Base-by-base conservation (phyloP, 2,797 vertebrate species). In the Anisognathus igniventris region DNA sequence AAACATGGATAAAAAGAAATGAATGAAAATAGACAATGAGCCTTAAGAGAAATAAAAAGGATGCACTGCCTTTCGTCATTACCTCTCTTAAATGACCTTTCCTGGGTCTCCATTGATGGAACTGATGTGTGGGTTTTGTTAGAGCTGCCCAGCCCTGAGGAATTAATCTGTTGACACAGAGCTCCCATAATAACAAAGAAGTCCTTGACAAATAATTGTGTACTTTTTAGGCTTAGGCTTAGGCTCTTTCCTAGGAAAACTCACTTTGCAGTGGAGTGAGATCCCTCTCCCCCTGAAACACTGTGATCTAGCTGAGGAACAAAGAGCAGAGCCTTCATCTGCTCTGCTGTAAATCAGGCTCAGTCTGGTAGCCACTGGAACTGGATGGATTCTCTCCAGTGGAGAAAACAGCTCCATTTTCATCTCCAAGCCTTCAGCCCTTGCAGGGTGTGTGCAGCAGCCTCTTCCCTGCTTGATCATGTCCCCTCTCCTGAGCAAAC, bases 81-180 rank as follows among this genome's bases (percentile, higher is more conserved):
- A 58, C 70, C 48, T 33, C 64, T 85, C 60, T 71, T 64, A 56
- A 67, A 48, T 28, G 42, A 25, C 65, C 54, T 54, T 90, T 94
- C 21, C 31, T 77, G 67, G 28, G 42, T 24, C 68, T 92, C 62
- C 62, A 8, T 77, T 78, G 71, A 10, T 65, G 70, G 75, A 88
- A 37, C 22, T 22, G 50, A 18, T 74, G 42, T 62, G 84, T 73
- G 86, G 48, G 53, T 40, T 95, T 91, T 61, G 25, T 35, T 35
- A 45, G 74, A 89, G 77, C 77, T 79, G 57, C 67, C 57, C 54
- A 33, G 22, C 77, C 80, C 89, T 30, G 65, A 83, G 28, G 75
- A 94, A 92, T 93, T 77, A 76, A 51, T 68, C 56, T 92, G 78
- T 92, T 92, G 89, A 79, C 89, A 91, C 13, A 88, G 61, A 91